Percentiles rank a stretch among this genome's conserved stretches.
These are phyloP conservation scores for Pipistrellus kuhlii DNA, from an alignment of 2,797 vertebrate genomes.

Conservation along the genomic window DNA sequence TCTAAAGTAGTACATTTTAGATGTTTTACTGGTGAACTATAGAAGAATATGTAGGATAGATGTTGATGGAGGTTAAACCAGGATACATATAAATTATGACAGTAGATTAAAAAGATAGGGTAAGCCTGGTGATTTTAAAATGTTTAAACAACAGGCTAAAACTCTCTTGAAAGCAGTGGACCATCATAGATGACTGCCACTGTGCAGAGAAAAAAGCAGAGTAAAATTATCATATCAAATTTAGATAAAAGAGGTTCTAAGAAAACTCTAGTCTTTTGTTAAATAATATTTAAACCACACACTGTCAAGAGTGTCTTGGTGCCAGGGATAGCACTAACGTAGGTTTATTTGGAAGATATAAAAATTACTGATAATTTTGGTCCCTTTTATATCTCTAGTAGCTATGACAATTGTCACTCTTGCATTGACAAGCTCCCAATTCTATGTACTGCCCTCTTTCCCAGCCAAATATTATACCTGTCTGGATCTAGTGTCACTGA, in stretches of 20 bases:
- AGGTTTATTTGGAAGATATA: conserved; percentile 10
- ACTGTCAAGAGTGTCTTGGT: not conserved
- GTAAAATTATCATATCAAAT: conserved; percentile 1
- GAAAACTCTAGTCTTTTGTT: not conserved
- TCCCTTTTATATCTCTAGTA: not conserved
- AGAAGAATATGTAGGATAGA: not conserved
- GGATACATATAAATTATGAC: not conserved
- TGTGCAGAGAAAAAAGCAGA: not conserved
- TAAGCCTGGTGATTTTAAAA: not conserved
- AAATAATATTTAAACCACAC: not conserved
- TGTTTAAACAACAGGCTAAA: not conserved
- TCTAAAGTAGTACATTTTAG: not conserved
- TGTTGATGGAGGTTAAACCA: not conserved
- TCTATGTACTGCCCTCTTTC: not conserved
- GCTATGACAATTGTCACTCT: not conserved
- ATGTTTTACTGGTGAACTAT: not conserved
- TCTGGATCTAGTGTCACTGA: not conserved
- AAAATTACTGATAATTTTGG: not conserved
- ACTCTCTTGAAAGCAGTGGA: not conserved
- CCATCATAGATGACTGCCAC: not conserved
- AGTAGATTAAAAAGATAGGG: not conserved
- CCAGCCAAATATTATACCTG: not conserved
- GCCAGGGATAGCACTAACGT: not conserved
- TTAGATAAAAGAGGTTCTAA: not conserved
- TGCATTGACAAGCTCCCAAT: not conserved